Percentiles rank a stretch among this genome's conserved stretches.
Conservation (phyloP, 2,113 vertebrate species). For the Forbesichthys papilliferus region DNA sequence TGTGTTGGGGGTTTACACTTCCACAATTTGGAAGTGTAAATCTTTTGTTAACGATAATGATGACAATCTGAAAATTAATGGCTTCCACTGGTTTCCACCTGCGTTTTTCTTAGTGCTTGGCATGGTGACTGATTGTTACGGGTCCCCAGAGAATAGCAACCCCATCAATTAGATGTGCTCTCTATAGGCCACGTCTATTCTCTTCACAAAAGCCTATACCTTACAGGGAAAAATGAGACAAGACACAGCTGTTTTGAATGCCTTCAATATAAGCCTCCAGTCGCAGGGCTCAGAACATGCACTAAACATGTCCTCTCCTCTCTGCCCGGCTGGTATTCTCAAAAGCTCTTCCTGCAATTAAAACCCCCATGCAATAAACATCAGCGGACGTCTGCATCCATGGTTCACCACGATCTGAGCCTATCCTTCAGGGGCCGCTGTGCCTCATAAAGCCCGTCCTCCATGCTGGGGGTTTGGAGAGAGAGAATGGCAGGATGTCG, state of each 20-base stretch:
- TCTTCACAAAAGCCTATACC: slow-evolving; percentile 1
- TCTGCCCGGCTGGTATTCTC: slow-evolving; percentile 60
- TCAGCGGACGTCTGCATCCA: slow-evolving; percentile 44
- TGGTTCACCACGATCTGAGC: slow-evolving; percentile 50
- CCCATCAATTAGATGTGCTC: slow-evolving; percentile 5
- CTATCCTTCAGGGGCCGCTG: slow-evolving; percentile 50
- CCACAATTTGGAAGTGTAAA: too few species aligned
- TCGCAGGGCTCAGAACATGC: slow-evolving; percentile 11
- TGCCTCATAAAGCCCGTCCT: slow-evolving; percentile 55
- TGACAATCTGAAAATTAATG: slow-evolving; percentile 15
- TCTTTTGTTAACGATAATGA: neutral
- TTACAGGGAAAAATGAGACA: slow-evolving; percentile 24
- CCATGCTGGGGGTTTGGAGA: slow-evolving; percentile 39
- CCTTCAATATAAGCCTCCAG: slow-evolving; percentile 39
- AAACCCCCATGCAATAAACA: slow-evolving; percentile 63
- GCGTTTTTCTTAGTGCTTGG: neutral
- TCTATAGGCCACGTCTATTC: neutral
- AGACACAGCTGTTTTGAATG: slow-evolving; percentile 60
- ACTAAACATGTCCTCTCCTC: slow-evolving; percentile 63
- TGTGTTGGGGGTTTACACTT: too few species aligned
- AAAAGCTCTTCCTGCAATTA: slow-evolving; percentile 58
- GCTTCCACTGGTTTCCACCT: neutral
- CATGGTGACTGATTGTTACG: slow-evolving; percentile 47
- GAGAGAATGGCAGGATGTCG: slow-evolving; percentile 28
- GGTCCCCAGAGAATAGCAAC: slow-evolving; percentile 34